phyloP scores from a whole-genome alignment of 2,888 invertebrate species.

The Esperia sulphurella region DNA sequence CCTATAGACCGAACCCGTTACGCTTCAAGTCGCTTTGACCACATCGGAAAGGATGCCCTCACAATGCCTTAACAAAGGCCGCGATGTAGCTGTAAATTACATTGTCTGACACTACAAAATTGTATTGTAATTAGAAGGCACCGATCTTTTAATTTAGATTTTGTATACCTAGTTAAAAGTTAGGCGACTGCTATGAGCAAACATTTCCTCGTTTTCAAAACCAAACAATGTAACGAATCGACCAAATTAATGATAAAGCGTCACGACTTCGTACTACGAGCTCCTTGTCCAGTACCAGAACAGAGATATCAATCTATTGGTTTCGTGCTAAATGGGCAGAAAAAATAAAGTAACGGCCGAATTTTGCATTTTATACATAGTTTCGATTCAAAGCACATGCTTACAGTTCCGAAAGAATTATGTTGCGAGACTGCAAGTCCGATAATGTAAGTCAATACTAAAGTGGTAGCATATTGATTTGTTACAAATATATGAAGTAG shows the following conservation, averaged over 20 bases:
- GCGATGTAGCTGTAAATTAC: no score
- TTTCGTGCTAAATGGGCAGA: slow-evolving; percentile 10
- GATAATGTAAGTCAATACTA: no score
- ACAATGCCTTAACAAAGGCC: neutral
- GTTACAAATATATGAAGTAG: slow-evolving; percentile 21
- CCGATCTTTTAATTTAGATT: no score
- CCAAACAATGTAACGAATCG: neutral
- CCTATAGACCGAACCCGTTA: slow-evolving; percentile 14
- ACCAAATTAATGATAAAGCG: neutral
- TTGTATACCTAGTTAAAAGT: no score
- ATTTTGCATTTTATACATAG: neutral
- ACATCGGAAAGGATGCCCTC: slow-evolving; percentile 2
- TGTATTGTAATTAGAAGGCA: no score
- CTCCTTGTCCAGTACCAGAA: neutral
- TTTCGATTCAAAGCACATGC: neutral
- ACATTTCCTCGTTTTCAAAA: no score
- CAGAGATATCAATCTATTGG: slow-evolving; percentile 7
- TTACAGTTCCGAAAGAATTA: no score
- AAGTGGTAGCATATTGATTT: slow-evolving; percentile 23
- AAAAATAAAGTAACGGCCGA: slow-evolving; percentile 1
- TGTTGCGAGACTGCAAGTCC: neutral
- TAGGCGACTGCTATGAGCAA: no score
- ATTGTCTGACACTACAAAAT: no score
- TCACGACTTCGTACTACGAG: neutral
- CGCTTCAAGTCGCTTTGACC: slow-evolving; percentile 14